Percentiles rank a stretch among this genome's conserved stretches.
phyloP scores from a whole-genome alignment of 2,113 vertebrate species.

The Meriones unguiculatus region DNA sequence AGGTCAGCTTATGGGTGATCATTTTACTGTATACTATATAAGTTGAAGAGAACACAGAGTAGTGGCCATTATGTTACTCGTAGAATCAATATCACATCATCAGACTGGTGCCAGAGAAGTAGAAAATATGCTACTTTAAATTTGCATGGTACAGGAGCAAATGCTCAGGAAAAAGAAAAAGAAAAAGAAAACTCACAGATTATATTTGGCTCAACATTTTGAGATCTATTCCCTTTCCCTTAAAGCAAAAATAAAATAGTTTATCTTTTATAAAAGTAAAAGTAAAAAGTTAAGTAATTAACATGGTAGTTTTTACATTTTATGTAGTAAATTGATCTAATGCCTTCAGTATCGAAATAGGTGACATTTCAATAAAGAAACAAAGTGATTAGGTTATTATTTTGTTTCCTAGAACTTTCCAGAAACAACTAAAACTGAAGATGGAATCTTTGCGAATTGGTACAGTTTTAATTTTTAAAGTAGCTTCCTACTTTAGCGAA shows the following conservation, averaged over 20 bases:
- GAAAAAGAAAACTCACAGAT: neutral
- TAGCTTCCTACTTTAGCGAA: neutral
- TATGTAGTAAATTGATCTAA: neutral
- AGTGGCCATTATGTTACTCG: neutral
- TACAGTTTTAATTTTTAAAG: too few relatives aligned
- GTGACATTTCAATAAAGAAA: neutral
- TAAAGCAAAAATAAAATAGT: neutral
- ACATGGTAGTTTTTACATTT: neutral
- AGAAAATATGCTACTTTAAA: neutral
- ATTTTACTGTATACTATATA: neutral
- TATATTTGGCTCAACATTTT: neutral
- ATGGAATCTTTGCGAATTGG: neutral
- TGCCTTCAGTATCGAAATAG: neutral
- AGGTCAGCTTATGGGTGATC: neutral
- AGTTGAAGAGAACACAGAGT: neutral
- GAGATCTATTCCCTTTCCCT: neutral
- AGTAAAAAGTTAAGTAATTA: neutral
- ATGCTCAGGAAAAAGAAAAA: neutral
- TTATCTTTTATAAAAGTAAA: neutral
- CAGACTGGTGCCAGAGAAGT: neutral
- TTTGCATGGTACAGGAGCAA: rapidly evolving
- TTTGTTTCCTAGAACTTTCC: neutral
- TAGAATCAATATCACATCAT: neutral
- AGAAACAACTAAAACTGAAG: neutral
- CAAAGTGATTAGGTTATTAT: neutral